phyloP scores from a whole-genome alignment of 1,140 invertebrate species.

The Chelonus insularis region DNA sequence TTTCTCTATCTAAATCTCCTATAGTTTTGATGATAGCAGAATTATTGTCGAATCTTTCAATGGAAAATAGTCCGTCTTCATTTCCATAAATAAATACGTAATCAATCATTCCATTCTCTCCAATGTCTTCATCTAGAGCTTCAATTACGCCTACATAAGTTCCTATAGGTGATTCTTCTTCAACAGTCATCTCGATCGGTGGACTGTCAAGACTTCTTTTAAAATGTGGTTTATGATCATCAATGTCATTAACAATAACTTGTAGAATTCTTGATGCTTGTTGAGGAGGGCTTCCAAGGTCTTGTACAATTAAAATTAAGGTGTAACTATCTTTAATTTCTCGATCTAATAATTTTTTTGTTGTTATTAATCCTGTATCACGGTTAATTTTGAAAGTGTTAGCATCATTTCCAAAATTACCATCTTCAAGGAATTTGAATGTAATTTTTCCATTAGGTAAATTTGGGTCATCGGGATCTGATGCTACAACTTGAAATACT shows the following conservation, averaged over 20 bases:
- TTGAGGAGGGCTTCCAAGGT: constrained; percentile 75
- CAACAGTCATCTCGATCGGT: constrained; percentile 65
- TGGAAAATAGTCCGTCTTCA: constrained; percentile 67
- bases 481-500: constrained; percentile 77
- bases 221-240: constrained; percentile 79
- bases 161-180: constrained; percentile 69
- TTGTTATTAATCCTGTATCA: constrained; percentile 74
- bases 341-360: constrained; percentile 68
- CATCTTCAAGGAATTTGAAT: constrained; percentile 74
- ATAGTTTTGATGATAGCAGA: constrained; percentile 66
- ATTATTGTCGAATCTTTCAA: constrained; percentile 69
- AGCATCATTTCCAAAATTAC: constrained; percentile 64
- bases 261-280: constrained; percentile 71
- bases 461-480: constrained; percentile 77
- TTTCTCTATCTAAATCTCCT: constrained; percentile 71
- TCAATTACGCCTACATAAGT: constrained; percentile 69
- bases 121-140: constrained; percentile 75
- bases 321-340: constrained; percentile 74
- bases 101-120: constrained; percentile 75
- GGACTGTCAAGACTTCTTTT: constrained; percentile 69
- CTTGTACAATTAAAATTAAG: constrained; percentile 73
- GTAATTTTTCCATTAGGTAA: constrained; percentile 73
- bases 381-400: constrained; percentile 68
- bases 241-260: constrained; percentile 73
- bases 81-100: constrained; percentile 77